phyloP scores from a whole-genome alignment of 1,140 invertebrate genomes.

The Achatina immaculata region DNA sequence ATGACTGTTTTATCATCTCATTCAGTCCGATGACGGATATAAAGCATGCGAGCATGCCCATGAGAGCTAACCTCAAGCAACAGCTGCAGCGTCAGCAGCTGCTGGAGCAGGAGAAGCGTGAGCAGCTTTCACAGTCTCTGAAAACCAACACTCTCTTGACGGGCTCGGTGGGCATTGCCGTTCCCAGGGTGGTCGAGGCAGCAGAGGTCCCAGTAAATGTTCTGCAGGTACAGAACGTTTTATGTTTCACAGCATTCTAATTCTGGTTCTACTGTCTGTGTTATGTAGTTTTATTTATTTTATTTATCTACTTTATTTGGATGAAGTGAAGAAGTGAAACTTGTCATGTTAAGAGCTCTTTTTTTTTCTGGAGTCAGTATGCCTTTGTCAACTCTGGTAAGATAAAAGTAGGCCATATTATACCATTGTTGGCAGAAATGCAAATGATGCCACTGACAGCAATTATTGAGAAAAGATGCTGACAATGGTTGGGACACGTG shows the following conservation, averaged over 20 bases:
- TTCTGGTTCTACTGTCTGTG: background rate
- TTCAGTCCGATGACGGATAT: slow-evolving; percentile 85
- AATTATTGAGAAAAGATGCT: too few species aligned
- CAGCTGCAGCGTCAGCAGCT: slow-evolving; percentile 87
- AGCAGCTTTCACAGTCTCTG: slow-evolving; percentile 56
- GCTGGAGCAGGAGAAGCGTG: slow-evolving; percentile 78
- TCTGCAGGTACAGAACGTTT: slow-evolving; percentile 45
- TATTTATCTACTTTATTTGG: too few species aligned
- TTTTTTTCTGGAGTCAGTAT: too few species aligned
- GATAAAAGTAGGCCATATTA: too few species aligned
- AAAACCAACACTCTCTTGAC: background rate
- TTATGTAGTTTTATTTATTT: too few species aligned
- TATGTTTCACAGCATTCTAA: background rate
- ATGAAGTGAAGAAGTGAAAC: too few species aligned
- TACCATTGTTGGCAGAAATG: too few species aligned
- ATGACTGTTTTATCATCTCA: background rate
- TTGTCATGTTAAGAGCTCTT: too few species aligned
- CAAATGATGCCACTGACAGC: too few species aligned
- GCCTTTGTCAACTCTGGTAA: too few species aligned
- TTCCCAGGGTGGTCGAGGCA: slow-evolving; percentile 68
- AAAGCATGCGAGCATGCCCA: slow-evolving; percentile 77
- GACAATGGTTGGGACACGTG: too few species aligned
- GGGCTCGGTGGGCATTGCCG: slow-evolving; percentile 66
- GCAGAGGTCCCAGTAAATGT: slow-evolving; percentile 72
- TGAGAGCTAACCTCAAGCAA: slow-evolving; percentile 86